Base-by-base conservation (phyloP, 2,888 invertebrate species). In the Eupithecia insigniata region DNA sequence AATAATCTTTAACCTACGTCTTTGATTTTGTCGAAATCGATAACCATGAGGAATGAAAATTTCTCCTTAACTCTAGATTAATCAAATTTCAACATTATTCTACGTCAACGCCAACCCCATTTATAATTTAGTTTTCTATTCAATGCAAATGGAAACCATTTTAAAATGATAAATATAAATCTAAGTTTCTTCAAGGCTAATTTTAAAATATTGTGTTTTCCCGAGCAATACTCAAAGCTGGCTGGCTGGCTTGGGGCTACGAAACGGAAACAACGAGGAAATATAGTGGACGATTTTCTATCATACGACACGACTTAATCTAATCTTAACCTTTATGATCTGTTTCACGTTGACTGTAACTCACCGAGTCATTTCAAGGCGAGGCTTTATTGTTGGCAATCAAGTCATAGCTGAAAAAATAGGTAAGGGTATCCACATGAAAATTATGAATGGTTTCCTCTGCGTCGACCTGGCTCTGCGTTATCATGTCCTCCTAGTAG, bases 121-220 rank as follows among this genome's bases (percentile, higher is more conserved):
- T 43, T 43, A 6, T 18, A 18, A 43, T 43, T 6, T 16, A 28
- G 28, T 16, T 12, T 30, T 58, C 12, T 16, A 5, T 28, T 16
- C 14, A 58, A 1, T 28, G 58, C 28, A 58, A 58, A 58, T 58
- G 5, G 10, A 58, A 28, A 12, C 16, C 28, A 58, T 16, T 14
- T 36, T 36, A 2, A 14, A 36, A 36, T 14, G 12, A 12, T 36
- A 36, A 36, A 36, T 36, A 30, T 28, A 58, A 30, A 30, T 16
- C 16, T 16, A 58, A 58, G 58, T 58, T 58, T 58, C 28, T 43
- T 18, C 39, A 43, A 43, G 18, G 39, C 30, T 32, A 60, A 32
- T 60, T 60, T 60, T 60, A 32, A 60, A 60, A n/a, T 60, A 32
- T n/a, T 60, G 58, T 28, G 26, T 30, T 60, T 8, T 18, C 14